Base-by-base conservation (phyloP, 1,140 invertebrate species). In the Marisa cornuarietis region DNA sequence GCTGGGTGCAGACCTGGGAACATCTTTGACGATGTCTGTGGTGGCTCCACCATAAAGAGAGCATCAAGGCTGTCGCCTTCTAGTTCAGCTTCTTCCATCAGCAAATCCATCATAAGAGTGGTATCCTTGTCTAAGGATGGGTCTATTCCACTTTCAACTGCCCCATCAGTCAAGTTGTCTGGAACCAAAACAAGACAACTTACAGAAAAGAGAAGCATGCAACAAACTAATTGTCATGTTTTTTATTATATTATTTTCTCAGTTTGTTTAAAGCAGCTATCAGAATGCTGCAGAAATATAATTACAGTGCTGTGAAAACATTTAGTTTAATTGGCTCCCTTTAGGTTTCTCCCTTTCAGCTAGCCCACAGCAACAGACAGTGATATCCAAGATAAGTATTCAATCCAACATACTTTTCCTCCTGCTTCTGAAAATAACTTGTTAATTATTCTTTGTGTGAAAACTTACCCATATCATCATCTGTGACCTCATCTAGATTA, bases 41-140 rank as follows among this genome's bases (percentile, higher is more conserved):
- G 42, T 31, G 52, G 65, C n/a, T 76, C 65, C 71, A 49, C 58
- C 63, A 68, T 11, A 14, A 61, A 63, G 24, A 76, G 61, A 49
- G 61, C 85, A 18, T 83, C 85, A 13, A 83, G 79, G 63, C 82
- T 82, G 61, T 87, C 85, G 74, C 83, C 83, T 54, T 87, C 85
- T 69, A 86, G 82, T 42, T 87, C 85, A 54, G 78, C 82, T 31
- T 88, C 88, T 78, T 88, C 85, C 63, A 89, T 72, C 51, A 89
- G 79, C 61, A 88, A 79, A 69, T 89, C 87, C 54, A 89, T 84
- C 84, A 88, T 85, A 79, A 89, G 74, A 20, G 84, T 84, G n/a
- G 85, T 83, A 66, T 85, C 85, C 63, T 87, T 87, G 31, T 87
- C 84, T 79, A 84, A n/a, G 11, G 72, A 68, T n/a, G 76, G 76